Evolutionary conservation across 2,113 vertebrate genomes (phyloP).

Genomic region (Condylura cristata): DNA sequence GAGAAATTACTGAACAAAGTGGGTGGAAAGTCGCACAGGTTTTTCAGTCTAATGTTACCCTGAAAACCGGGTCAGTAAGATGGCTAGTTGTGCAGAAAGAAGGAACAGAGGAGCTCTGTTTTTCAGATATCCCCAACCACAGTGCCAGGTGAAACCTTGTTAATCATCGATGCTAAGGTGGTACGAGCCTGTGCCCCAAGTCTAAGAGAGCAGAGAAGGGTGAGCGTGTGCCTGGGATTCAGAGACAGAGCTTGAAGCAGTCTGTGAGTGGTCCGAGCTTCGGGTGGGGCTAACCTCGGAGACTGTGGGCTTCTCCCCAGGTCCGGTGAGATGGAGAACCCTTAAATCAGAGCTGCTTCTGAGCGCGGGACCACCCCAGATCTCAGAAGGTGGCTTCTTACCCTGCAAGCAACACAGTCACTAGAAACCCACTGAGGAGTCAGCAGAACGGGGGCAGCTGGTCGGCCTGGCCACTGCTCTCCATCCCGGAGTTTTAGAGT

Average conservation of each 20-base stretch:
- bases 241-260: neutral
- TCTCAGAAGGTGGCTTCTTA: neutral
- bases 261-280: neutral
- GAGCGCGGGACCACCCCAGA: no score
- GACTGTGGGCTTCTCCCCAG: no score
- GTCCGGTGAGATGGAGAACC: neutral
- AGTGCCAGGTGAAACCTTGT: no score
- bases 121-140: no score
- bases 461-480: slow-evolving; percentile 25
- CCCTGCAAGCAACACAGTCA: neutral
- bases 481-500: slow-evolving; percentile 28
- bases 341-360: neutral
- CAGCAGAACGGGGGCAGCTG: neutral
- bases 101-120: no score
- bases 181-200: neutral
- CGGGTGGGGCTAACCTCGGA: neutral
- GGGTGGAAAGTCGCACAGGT: neutral
- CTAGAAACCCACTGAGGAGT: neutral
- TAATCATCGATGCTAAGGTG: no score
- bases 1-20: neutral
- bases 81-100: neutral
- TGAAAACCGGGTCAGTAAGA: neutral
- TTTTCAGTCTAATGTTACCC: neutral
- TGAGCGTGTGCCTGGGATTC: accelerated
- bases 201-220: neutral